Base-by-base conservation (phyloP, 2,113 vertebrate genomes). In the Scolopax mira region DNA sequence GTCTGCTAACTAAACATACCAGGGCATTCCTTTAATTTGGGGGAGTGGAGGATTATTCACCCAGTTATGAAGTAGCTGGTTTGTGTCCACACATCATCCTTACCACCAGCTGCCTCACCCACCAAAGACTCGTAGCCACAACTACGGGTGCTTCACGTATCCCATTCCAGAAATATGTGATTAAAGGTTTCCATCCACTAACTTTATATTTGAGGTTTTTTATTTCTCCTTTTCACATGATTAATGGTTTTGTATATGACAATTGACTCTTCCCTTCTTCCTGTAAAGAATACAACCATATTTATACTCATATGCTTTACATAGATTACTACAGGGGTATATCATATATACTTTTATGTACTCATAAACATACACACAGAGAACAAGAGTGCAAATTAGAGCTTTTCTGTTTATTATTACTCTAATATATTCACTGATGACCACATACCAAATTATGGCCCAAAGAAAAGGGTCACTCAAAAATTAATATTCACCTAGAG, bases 71-170 rank as follows among this genome's bases (percentile, higher is more conserved):
- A 15, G 6, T 9, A 51, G 27, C 49, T 31, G 24, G 18, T 82
- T 48, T 33, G 2, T 82, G 77, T 41, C 48, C 52, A 62, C 31
- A 41, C 22, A 11, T 70, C 69, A 79, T 73, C 73, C 69, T 80
- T 67, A 89, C 42, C 70, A 73, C 31, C 46, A 74, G 73, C 92
- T 93, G 67, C 88, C 85, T 95, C 42, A 93, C 87, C 89, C 88
- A 37, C 3, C n/a, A 42, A 94, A 88, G 88, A 92, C 55, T 85
- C 82, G 83, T 64, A 70, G 61, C n/a, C 95, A 89, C 52, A 95
- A 72, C 62, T 3, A 62, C 44, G 57, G 8, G 3, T 82, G 49
- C 69, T 90, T 73, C 86, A 94, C 93, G 80, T 79, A 62, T 88
- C 3, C 9, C 51, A 81, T 17, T 42, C 44, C 30, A 33, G 72